Evolutionary conservation across 2,888 invertebrate species (phyloP).

Genomic region (Volucella inflata): DNA sequence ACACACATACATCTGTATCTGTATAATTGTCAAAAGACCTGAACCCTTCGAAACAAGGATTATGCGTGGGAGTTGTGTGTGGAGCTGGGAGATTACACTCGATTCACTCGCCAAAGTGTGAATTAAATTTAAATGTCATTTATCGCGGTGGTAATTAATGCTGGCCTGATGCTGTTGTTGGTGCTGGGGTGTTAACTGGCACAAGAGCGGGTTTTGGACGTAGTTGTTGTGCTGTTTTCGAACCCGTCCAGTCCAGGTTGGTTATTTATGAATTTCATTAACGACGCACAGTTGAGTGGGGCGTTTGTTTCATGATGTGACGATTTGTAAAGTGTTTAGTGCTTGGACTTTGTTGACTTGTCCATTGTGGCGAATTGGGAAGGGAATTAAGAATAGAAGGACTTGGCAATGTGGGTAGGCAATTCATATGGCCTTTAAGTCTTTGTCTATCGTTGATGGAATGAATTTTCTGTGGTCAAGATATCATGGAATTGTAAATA

Average conservation of each 20-base stretch:
- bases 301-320: slow-evolving; percentile 72
- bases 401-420: slow-evolving; percentile 1
- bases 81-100: slow-evolving; percentile 67
- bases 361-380: slow-evolving; percentile 15
- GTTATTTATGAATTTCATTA: slow-evolving; percentile 76
- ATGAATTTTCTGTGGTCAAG: slow-evolving; percentile 69
- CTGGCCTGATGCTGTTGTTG: slow-evolving; percentile 55
- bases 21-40: no score
- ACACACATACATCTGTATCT: no score
- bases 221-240: slow-evolving; percentile 4
- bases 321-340: slow-evolving; percentile 73
- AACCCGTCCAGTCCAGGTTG: slow-evolving; percentile 62
- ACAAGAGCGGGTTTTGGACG: slow-evolving; percentile 27
- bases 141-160: slow-evolving; percentile 76
- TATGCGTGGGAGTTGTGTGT: slow-evolving; percentile 73
- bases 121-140: slow-evolving; percentile 77
- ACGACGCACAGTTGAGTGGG: slow-evolving; percentile 69
- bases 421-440: slow-evolving; percentile 30
- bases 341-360: slow-evolving; percentile 42
- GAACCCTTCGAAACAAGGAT: slow-evolving; percentile 60
- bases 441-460: slow-evolving; percentile 53
- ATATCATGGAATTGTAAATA: slow-evolving; percentile 63
- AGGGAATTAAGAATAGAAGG: neutral
- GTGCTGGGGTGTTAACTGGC: slow-evolving; percentile 54
- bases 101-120: slow-evolving; percentile 75